Conservation (phyloP, 1,140 invertebrate genomes). For the Batillaria attramentaria region DNA sequence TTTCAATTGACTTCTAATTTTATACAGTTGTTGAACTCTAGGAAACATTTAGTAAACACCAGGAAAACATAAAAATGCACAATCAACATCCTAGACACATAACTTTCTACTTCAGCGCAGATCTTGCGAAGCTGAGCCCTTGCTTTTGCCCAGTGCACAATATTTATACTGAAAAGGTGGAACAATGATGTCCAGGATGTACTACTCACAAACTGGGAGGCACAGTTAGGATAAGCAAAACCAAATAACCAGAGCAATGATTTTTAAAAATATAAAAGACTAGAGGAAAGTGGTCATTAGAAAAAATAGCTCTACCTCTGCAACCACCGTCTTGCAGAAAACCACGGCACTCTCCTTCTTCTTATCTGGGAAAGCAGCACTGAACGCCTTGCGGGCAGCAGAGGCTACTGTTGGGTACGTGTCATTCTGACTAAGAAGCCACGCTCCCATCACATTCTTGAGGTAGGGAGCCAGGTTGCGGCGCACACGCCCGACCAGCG, state of each 20-base stretch:
- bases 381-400: conserved; percentile 80
- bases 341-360: conserved; percentile 82
- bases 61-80: too few relatives aligned
- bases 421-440: conserved; percentile 85
- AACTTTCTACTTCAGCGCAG: too few relatives aligned
- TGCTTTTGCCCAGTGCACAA: too few relatives aligned
- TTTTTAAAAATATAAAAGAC: neutral
- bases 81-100: too few relatives aligned
- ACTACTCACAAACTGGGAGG: too few relatives aligned
- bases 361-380: conserved; percentile 80
- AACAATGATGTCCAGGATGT: too few relatives aligned
- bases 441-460: conserved; percentile 78
- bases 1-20: too few relatives aligned
- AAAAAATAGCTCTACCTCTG: conserved; percentile 70
- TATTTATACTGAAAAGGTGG: too few relatives aligned
- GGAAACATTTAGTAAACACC: too few relatives aligned
- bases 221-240: neutral
- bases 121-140: too few relatives aligned
- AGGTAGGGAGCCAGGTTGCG: conserved; percentile 84
- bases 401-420: conserved; percentile 84
- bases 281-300: neutral
- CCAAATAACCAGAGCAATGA: neutral
- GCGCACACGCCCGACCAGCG: conserved; percentile 79
- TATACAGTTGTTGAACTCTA: too few relatives aligned
- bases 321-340: conserved; percentile 84